A percentile compares a stretch with the other conserved stretches of the same genome.
Evolutionary conservation across 2,113 vertebrate genomes (phyloP).

Genomic region (Tenrec ecaudatus): DNA sequence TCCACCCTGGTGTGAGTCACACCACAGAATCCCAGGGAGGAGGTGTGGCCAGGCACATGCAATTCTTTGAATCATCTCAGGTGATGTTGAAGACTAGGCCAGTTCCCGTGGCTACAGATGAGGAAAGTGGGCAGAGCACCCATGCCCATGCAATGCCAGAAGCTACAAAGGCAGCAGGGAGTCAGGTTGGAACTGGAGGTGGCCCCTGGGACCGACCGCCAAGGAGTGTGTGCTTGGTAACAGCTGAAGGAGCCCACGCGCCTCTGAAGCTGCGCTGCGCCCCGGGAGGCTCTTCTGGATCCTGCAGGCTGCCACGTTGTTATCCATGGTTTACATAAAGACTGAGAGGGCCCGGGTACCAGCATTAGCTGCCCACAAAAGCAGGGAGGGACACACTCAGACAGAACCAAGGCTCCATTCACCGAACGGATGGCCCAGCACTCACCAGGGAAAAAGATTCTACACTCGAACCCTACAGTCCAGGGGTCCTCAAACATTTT

Average conservation of each 20-base stretch:
- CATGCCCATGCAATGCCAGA: neutral
- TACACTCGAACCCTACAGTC: neutral
- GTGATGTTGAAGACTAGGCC: neutral
- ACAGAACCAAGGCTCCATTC: neutral
- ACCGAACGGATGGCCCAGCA: neutral
- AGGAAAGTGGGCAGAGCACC: neutral
- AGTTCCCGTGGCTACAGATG: neutral
- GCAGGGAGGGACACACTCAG: neutral
- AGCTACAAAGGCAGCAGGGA: neutral
- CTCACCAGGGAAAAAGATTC: neutral
- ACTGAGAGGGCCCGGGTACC: neutral
- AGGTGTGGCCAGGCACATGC: neutral
- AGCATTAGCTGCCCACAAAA: neutral
- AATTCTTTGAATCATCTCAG: neutral
- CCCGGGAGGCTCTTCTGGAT: neutral
- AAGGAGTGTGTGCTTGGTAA: rapidly evolving
- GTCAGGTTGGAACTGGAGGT: neutral
- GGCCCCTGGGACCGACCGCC: neutral
- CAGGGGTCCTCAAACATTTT: too few species aligned
- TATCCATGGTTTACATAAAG: neutral
- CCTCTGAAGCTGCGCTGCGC: neutral
- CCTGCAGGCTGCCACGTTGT: neutral
- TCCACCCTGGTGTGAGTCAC: neutral
- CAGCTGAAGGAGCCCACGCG: neutral
- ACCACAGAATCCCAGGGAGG: neutral